These are phyloP conservation scores for Diceros bicornis DNA, from an alignment of 2,797 vertebrate species.

Conservation along the genomic window DNA sequence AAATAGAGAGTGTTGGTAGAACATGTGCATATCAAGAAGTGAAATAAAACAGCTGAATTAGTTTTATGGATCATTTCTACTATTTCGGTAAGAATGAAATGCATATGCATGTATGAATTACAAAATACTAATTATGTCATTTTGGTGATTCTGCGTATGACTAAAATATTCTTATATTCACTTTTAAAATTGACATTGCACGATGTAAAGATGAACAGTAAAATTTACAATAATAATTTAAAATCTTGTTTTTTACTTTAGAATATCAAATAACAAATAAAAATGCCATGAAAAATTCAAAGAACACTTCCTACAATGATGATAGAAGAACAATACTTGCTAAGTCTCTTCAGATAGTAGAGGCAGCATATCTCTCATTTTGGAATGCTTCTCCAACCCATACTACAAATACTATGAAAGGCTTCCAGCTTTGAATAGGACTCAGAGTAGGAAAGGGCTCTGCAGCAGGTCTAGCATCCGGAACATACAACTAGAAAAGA, in stretches of 20 bases:
- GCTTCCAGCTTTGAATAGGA: background rate
- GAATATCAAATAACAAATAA: background rate
- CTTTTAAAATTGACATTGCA: background rate
- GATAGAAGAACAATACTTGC: background rate
- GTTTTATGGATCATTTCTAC: background rate
- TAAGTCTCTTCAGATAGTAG: background rate
- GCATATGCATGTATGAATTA: background rate
- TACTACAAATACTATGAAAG: background rate
- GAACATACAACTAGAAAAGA: background rate
- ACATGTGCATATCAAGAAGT: background rate
- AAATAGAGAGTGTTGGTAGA: background rate
- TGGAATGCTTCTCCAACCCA: background rate
- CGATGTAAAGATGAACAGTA: background rate
- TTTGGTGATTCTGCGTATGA: background rate
- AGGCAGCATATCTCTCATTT: background rate
- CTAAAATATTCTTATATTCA: background rate
- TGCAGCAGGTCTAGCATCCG: background rate
- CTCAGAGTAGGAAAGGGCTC: background rate
- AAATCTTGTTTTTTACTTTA: background rate
- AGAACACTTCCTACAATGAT: background rate
- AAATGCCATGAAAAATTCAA: background rate
- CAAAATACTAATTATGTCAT: background rate
- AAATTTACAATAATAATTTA: background rate
- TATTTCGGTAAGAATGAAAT: slow-evolving; percentile 16
- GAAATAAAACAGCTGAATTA: background rate